These are phyloP conservation scores for Rhynchomys soricoides DNA, from an alignment of 2,113 vertebrate genomes.

Conservation along the genomic window DNA sequence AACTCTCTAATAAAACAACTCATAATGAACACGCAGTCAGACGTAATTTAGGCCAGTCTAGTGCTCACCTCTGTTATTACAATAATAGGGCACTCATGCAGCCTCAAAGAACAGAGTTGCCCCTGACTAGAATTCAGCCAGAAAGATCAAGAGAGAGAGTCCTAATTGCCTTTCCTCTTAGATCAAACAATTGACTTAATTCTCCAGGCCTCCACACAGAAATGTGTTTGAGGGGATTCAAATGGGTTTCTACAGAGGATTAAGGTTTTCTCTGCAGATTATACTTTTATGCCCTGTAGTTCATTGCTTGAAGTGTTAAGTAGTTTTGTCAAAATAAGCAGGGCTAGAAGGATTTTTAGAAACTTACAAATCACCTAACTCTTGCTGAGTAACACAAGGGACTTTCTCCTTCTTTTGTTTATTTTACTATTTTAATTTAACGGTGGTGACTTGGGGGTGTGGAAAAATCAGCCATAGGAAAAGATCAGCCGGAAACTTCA, in stretches of 20 bases:
- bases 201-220: constrained; percentile 70
- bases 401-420: not conserved
- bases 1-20: constrained; percentile 72
- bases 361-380: constrained; percentile 73
- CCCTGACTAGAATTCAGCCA: constrained; percentile 84
- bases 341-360: constrained; percentile 72
- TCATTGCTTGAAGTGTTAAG: constrained; percentile 78
- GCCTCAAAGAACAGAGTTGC: constrained; percentile 71
- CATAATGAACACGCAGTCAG: constrained; percentile 59
- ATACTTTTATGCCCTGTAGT: constrained; percentile 73
- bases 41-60: constrained; percentile 54
- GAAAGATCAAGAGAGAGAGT: constrained; percentile 85
- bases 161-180: constrained; percentile 84
- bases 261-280: constrained; percentile 66
- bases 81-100: constrained; percentile 78
- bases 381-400: constrained; percentile 69
- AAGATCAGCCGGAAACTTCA: constrained; percentile 74
- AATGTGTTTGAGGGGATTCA: constrained; percentile 82
- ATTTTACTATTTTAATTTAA: not conserved
- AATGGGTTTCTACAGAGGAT: constrained; percentile 77
- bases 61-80: constrained; percentile 69
- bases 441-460: constrained; percentile 9
- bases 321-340: constrained; percentile 78
- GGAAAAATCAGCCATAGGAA: constrained; percentile 64
- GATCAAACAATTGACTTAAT: constrained; percentile 85